Evolutionary conservation across 1,140 invertebrate species (phyloP), one percentile per base, ranked within the genome.

Genomic region (Ceratitis capitata): DNA sequence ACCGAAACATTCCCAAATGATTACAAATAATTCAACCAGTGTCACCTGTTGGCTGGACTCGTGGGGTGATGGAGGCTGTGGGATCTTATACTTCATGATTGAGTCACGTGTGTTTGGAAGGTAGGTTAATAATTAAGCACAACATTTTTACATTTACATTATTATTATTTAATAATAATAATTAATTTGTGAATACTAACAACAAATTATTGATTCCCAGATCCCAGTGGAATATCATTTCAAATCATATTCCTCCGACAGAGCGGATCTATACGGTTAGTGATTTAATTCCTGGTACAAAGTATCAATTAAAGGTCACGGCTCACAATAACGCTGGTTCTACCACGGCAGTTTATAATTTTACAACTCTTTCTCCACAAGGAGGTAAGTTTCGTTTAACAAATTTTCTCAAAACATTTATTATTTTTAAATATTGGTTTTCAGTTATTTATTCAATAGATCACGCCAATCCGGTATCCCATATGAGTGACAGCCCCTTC

Each of bases 321-420:
- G 98, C 98, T 0, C 95, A 97, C 92, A 99, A 98, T 92, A 97
- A 98, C 91, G 98, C 98, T 0, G 98, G 98, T 0, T 96, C 96
- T 69, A 97, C 96, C 0, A 95, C 96, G 56, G 96, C 96, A 0
- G 93, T 97, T n/a, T 98, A 98, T 89, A 96, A 97, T 92, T 96
- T 97, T 91, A 96, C 96, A 45, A 97, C 96, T 4, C 93, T 96
- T 58, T 96, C 95, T 2, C 92, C 95, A 29, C 94, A 94, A 88
- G 96, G 95, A 91, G 95, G 96, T 96, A 90, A 93, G 93, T 87
- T 88, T 90, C 58, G 35, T 14, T 1, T 84, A 14, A 56, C 35
- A 45, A 74, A 56, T 39, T 19, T 82, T 85, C 16, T 23, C 51
- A 10, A 47, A 39, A 19, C 39, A 0, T 74, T 26, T 45, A 53